Conservation (phyloP, 2,888 invertebrate species). For the Nasonovia ribisnigri region DNA sequence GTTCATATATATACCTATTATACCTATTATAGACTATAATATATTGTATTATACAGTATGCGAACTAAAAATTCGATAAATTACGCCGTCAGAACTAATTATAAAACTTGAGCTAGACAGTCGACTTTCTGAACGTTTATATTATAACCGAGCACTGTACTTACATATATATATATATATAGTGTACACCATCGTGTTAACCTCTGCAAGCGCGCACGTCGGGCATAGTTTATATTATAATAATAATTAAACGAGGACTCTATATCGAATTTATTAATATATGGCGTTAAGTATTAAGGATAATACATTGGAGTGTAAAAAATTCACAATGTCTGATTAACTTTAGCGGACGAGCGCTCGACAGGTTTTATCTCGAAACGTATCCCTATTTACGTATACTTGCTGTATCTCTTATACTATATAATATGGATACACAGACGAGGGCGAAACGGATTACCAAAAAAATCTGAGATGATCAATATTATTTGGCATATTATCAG, state of each 20-base stretch:
- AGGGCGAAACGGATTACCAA: not conserved
- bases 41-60: not conserved
- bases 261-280: constrained; percentile 10
- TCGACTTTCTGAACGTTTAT: not conserved
- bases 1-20: not conserved
- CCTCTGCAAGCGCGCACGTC: not conserved
- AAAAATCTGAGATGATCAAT: not conserved
- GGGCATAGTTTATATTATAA: not conserved
- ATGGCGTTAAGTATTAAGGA: not conserved
- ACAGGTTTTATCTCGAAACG: not conserved
- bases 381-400: not conserved
- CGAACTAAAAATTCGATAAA: not conserved
- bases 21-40: too few relatives aligned
- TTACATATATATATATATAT: too few relatives aligned
- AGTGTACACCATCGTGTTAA: not conserved
- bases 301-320: not conserved
- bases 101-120: not conserved
- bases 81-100: not conserved
- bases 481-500: not conserved
- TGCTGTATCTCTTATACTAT: not conserved
- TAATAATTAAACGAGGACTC: not conserved
- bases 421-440: not conserved
- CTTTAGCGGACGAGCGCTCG: not conserved
- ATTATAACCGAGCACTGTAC: not conserved
- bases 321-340: not conserved